A percentile compares a stretch with the other conserved stretches of the same genome.
These are phyloP conservation scores for Elephantulus edwardii DNA, from an alignment of 2,113 vertebrate species.

Conservation along the genomic window DNA sequence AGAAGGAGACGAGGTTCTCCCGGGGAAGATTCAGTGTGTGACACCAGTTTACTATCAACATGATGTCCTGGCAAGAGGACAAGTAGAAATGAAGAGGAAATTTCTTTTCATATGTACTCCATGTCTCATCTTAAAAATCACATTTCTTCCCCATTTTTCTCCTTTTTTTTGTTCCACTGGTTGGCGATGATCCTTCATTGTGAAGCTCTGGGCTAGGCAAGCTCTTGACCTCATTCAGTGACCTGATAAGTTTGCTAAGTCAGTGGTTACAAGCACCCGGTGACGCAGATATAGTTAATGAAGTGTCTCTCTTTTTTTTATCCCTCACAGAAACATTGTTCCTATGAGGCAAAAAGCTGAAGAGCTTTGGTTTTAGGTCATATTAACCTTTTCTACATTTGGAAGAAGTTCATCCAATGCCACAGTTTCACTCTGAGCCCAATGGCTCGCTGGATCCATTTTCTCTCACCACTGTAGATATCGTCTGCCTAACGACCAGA, in stretches of 20 bases:
- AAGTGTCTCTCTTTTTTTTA: background rate
- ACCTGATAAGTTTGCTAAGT: conserved; percentile 13
- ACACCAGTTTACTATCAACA: background rate
- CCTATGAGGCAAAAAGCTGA: background rate
- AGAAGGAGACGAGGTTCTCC: background rate
- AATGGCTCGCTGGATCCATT: background rate
- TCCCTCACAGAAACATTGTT: background rate
- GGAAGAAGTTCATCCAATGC: background rate
- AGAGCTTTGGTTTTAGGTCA: background rate
- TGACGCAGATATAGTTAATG: background rate
- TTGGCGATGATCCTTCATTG: conserved; percentile 57
- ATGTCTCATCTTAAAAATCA: background rate
- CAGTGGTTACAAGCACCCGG: background rate
- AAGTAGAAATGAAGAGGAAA: background rate
- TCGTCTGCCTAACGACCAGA: background rate
- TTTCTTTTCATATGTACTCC: background rate
- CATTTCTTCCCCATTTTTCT: background rate
- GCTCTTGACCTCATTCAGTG: conserved; percentile 9
- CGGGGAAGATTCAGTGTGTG: background rate
- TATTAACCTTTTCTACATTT: background rate
- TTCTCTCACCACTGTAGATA: background rate
- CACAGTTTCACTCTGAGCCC: background rate
- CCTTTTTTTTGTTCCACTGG: conserved; percentile 41
- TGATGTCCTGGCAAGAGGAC: background rate
- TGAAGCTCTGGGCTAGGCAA: too few species aligned